These are phyloP conservation scores for Ophioderma brevispina DNA, from an alignment of 35 echinoderm and acorn worm genomes.

Conservation along the genomic window DNA sequence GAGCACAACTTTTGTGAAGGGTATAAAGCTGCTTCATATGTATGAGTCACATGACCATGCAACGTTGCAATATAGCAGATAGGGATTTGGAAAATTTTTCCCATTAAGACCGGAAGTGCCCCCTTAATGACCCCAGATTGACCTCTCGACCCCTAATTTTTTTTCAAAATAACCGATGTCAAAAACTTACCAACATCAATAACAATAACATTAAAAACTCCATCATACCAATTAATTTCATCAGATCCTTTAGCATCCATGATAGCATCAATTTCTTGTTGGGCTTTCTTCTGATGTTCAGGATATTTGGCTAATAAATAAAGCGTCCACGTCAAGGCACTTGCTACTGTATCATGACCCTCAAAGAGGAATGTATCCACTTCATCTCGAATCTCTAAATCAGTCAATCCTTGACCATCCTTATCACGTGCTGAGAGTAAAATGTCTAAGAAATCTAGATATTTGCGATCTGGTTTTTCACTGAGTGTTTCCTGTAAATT, in stretches of 20 bases:
- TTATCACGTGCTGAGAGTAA: constrained; percentile 12
- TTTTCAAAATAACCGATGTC: no score
- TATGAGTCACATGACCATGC: no score
- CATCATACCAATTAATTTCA: constrained; percentile 28
- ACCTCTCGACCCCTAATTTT: no score
- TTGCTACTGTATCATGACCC: constrained; percentile 50
- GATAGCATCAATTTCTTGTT: constrained; percentile 52
- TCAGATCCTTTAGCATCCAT: not conserved
- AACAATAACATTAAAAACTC: no score
- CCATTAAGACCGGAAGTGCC: no score
- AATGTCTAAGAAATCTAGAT: constrained; percentile 23
- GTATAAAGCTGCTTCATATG: no score
- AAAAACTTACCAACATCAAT: no score
- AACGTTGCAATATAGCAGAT: no score
- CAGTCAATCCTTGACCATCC: constrained; percentile 5
- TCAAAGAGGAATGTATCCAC: constrained; percentile 55
- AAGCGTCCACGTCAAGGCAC: constrained; percentile 44
- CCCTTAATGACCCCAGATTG: no score
- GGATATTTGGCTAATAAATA: constrained; percentile 44
- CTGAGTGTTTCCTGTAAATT: not conserved
- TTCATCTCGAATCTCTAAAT: constrained; percentile 41
- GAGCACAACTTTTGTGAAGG: no score
- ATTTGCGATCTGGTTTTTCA: not conserved
- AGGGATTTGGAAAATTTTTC: no score
- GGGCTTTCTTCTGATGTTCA: constrained; percentile 35